These are phyloP conservation scores for Alces alces DNA, from an alignment of 2,113 vertebrate species.

Conservation along the genomic window DNA sequence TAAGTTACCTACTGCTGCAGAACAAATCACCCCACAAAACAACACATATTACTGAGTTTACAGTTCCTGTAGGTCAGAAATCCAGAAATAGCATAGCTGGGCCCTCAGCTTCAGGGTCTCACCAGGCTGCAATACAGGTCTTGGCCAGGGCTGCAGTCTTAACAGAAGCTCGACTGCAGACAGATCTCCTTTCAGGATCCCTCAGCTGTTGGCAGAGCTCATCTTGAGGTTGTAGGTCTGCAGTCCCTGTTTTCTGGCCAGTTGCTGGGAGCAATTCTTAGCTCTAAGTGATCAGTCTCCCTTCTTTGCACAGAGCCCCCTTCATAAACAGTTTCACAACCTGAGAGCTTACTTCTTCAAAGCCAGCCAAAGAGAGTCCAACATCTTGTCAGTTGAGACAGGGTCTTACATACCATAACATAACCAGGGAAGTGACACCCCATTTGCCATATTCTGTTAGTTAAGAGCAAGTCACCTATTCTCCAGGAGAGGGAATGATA, in stretches of 20 bases:
- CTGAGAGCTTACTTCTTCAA: background rate
- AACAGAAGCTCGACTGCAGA: background rate
- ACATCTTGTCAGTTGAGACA: fast-evolving
- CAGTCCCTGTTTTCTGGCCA: background rate
- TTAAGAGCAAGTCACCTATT: background rate
- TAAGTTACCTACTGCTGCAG: background rate
- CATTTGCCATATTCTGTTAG: background rate
- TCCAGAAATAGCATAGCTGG: background rate
- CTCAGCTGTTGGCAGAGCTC: background rate
- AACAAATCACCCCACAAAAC: background rate
- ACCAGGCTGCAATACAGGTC: background rate
- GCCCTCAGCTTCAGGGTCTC: background rate
- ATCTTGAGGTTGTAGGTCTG: background rate
- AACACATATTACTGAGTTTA: background rate
- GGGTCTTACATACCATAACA: background rate
- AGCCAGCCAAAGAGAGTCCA: background rate
- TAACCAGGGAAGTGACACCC: background rate
- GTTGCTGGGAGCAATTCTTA: background rate
- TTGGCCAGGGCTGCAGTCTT: background rate
- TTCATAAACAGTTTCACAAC: background rate
- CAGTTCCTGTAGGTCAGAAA: background rate
- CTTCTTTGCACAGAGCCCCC: background rate
- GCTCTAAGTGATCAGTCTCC: background rate
- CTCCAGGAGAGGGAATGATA: background rate
- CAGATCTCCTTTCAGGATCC: background rate